phyloP scores from a whole-genome alignment of 2,797 vertebrate species.

The Anniella stebbinsi region DNA sequence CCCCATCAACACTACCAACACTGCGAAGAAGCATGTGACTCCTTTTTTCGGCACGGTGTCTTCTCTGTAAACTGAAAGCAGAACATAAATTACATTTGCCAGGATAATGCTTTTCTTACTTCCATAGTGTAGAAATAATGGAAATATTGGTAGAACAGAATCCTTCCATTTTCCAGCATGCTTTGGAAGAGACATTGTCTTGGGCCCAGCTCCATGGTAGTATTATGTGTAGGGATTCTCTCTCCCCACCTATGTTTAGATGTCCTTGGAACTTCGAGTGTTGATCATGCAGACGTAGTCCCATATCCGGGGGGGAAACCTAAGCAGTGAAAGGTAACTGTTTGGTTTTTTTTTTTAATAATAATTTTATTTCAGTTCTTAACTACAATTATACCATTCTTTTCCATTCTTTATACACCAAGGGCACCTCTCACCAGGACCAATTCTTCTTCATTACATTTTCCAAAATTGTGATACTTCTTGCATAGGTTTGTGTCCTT shows the following conservation, averaged over 20 bases:
- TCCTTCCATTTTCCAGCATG: background rate
- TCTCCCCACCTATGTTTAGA: background rate
- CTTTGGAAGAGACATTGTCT: background rate
- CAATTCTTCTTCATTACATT: too few species aligned
- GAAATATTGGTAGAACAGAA: background rate
- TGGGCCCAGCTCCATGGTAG: background rate
- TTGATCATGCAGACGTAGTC: background rate
- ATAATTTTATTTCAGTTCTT: too few species aligned
- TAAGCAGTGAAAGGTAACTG: too few species aligned
- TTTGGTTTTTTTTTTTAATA: too few species aligned
- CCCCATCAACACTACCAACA: background rate
- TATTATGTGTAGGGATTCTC: background rate
- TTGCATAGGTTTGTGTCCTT: too few species aligned
- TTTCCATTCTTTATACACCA: too few species aligned
- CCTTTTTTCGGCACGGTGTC: background rate
- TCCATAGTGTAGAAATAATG: constrained; percentile 35
- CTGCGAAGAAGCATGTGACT: too few species aligned
- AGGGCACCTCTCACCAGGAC: too few species aligned
- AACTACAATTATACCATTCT: too few species aligned
- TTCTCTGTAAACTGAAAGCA: background rate
- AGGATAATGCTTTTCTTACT: constrained; percentile 14
- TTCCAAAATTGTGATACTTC: too few species aligned
- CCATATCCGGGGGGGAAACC: background rate
- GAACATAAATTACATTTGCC: background rate
- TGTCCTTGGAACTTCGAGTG: background rate